Percentiles rank a stretch among this genome's conserved stretches.
phyloP scores from a whole-genome alignment of 2,113 vertebrate species.

The Empidonax alnorum region DNA sequence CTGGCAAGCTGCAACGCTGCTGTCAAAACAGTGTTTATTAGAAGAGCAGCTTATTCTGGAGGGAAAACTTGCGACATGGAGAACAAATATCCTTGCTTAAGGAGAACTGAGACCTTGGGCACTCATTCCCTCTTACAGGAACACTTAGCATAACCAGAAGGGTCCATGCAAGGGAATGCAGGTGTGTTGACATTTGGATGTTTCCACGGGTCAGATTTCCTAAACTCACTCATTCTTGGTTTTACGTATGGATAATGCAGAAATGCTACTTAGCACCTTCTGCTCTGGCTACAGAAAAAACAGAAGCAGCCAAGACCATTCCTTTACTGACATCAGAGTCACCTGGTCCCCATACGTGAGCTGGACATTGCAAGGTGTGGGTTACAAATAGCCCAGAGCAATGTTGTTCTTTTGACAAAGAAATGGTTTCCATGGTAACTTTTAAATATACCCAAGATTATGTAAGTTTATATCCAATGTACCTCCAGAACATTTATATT shows the following conservation, averaged over 20 bases:
- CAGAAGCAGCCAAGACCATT: background rate
- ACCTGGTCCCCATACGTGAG: background rate
- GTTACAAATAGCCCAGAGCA: slow-evolving; percentile 29
- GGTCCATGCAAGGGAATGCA: background rate
- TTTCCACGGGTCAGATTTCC: background rate
- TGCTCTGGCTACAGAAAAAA: background rate
- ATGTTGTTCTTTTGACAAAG: slow-evolving; percentile 58
- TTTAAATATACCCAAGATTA: slow-evolving; percentile 60
- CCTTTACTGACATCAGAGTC: background rate
- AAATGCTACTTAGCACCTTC: background rate
- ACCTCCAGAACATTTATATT: slow-evolving; percentile 42
- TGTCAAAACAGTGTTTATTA: slow-evolving; percentile 33
- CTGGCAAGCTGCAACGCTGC: slow-evolving; percentile 11
- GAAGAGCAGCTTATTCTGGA: background rate
- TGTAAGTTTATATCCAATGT: slow-evolving; percentile 52
- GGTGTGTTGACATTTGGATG: background rate
- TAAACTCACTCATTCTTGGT: background rate
- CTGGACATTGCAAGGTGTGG: slow-evolving; percentile 11
- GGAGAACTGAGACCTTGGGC: background rate
- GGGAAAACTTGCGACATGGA: background rate
- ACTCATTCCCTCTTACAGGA: background rate
- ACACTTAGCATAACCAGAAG: background rate
- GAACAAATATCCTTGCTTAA: background rate
- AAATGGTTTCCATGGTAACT: slow-evolving; percentile 63
- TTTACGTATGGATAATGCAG: background rate